Evolutionary conservation across 2,888 invertebrate genomes (phyloP), one percentile per base, ranked within the genome.

Genomic region (Sinhomidia bicolor): DNA sequence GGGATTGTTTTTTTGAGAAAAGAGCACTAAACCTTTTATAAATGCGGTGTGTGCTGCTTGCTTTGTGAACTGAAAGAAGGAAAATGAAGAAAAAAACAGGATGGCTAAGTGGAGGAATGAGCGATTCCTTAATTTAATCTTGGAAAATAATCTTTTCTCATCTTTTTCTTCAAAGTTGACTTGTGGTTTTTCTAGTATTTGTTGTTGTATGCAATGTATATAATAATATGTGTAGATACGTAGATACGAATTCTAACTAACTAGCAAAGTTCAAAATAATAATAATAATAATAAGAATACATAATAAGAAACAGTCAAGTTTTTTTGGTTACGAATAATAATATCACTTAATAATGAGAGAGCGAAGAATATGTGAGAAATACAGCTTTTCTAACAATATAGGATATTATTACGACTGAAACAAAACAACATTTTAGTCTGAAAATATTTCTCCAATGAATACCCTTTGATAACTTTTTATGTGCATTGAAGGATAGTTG

Each of bases 101-200:
- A 76, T 47, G 78, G 57, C 54, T 26, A 74, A 23, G 71, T 47
- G 71, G 71, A 47, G 23, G 79, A 79, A 51, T 36, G 79, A 79
- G 85, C 23, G 79, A 85, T 79, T 79, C 85, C 62, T 79, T 85
- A 85, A 85, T 85, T 85, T 85, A 85, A 85, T 85, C 85, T 85
- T 36, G n/a, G 68, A 54, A 79, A 79, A 29, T 29, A 85, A 85
- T 85, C 85, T 85, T 79, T 84, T 57, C 36, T 36, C 74, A 29
- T 84, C 74, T 74, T 44, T 74, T 78, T 84, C 60, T 74, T 68
- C 20, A 44, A 44, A 74, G 36, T 60, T 84, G 65, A 78, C 85
- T 85, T 76, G 44, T 78, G 78, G 26, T 60, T 71, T 68, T 47
- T 12, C 68, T 36, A 32, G 20, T 57, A 23, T 74, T 68, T 71